phyloP scores from a whole-genome alignment of 1,140 invertebrate species.

The Bombus pyrosoma region DNA sequence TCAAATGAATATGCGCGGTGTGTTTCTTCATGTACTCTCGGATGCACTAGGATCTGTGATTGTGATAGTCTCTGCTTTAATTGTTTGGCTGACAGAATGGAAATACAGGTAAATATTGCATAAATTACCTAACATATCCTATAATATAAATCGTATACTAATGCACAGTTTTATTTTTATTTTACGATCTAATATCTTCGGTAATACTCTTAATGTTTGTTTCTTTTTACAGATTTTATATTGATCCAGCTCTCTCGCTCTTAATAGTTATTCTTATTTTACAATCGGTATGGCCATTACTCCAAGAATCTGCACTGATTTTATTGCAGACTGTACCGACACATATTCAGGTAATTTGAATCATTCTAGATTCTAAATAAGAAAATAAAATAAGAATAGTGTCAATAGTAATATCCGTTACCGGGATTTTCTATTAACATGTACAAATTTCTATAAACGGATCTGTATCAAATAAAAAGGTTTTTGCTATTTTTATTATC shows the following conservation, averaged over 20 bases:
- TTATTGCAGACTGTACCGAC: conserved; percentile 96
- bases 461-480: too few relatives aligned
- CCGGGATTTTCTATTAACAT: too few relatives aligned
- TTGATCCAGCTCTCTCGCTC: conserved; percentile 96
- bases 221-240: conserved; percentile 85
- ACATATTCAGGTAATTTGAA: conserved; percentile 89
- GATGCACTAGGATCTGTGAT: conserved; percentile 98
- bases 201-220: not conserved
- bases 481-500: too few relatives aligned
- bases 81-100: conserved; percentile 95
- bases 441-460: too few relatives aligned
- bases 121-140: not conserved
- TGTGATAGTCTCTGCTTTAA: conserved; percentile 95
- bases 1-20: conserved; percentile 98
- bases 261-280: conserved; percentile 90
- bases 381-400: too few relatives aligned
- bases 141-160: not conserved
- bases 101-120: conserved; percentile 83
- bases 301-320: conserved; percentile 94
- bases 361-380: not conserved
- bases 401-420: too few relatives aligned
- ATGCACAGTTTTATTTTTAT: too few relatives aligned
- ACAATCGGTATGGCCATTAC: conserved; percentile 92
- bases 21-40: conserved; percentile 98
- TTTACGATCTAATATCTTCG: not conserved